Conservation (phyloP, 2,113 vertebrate species). For the Alouatta palliata region DNA sequence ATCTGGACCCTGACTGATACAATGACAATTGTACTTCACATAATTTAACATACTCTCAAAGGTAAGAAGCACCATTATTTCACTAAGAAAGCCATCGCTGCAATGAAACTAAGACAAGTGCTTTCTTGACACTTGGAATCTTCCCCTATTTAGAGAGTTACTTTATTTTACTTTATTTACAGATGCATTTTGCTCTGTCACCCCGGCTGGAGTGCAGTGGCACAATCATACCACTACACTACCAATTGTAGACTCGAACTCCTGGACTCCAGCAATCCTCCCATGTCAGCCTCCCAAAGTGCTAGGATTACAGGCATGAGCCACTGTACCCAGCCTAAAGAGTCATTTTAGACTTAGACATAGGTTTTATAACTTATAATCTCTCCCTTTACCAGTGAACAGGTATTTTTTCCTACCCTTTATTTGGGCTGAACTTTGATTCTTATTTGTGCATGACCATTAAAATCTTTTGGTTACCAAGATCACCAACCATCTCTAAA, state of each 20-base stretch:
- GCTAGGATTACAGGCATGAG: too few species aligned
- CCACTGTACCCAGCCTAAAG: too few species aligned
- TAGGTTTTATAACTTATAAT: background rate
- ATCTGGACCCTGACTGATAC: background rate
- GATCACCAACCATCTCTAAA: background rate
- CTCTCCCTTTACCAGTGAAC: background rate
- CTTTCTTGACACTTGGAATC: background rate
- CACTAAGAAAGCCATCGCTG: background rate
- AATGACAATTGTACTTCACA: background rate
- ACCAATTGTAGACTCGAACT: too few species aligned
- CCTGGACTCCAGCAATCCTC: too few species aligned
- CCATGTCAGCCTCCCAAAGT: too few species aligned
- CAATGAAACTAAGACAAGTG: conserved; percentile 10
- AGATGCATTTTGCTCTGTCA: too few species aligned
- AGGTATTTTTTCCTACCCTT: background rate
- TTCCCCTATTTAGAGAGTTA: background rate
- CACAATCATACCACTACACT: too few species aligned
- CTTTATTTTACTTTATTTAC: too few species aligned
- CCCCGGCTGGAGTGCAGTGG: too few species aligned
- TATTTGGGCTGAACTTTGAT: background rate
- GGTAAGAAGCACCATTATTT: conserved; percentile 18
- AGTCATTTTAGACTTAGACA: background rate
- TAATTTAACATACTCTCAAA: background rate
- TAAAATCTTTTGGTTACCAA: background rate
- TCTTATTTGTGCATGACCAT: background rate